Evolutionary conservation across 1,140 invertebrate genomes (phyloP).

Genomic region (Macrocentrus cingulum): DNA sequence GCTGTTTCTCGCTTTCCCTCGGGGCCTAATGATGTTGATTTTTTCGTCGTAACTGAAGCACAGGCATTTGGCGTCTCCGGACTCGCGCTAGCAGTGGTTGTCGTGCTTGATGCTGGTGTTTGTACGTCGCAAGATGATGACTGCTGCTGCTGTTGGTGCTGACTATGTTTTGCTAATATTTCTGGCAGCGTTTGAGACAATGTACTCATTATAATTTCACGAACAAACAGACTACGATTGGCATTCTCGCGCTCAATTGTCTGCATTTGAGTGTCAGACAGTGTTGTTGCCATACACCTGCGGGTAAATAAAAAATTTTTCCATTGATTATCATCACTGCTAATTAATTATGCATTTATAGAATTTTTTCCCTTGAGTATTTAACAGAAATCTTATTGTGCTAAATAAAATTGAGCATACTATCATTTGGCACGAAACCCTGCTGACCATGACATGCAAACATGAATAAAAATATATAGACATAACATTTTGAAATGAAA

Average conservation of each 20-base stretch:
- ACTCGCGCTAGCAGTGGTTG: slow-evolving; percentile 47
- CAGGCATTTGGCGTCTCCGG: slow-evolving; percentile 47
- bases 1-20: slow-evolving; percentile 46
- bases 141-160: slow-evolving; percentile 20
- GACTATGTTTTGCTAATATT: slow-evolving; percentile 47
- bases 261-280: slow-evolving; percentile 62
- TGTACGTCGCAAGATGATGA: slow-evolving; percentile 39
- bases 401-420: background rate
- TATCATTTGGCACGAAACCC: slow-evolving; percentile 24
- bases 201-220: slow-evolving; percentile 68
- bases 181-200: slow-evolving; percentile 59
- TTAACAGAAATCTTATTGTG: background rate
- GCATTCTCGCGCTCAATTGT: slow-evolving; percentile 64
- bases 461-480: slow-evolving; percentile 26
- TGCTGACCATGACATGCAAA: slow-evolving; percentile 31
- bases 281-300: slow-evolving; percentile 64
- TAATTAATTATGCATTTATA: too few relatives aligned
- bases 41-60: slow-evolving; percentile 41
- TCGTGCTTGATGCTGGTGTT: slow-evolving; percentile 43
- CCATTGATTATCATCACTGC: too few relatives aligned
- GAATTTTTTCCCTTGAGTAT: too few relatives aligned
- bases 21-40: slow-evolving; percentile 37
- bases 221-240: slow-evolving; percentile 70
- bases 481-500: too few relatives aligned
- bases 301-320: slow-evolving; percentile 36